phyloP scores from a whole-genome alignment of 2,113 vertebrate species.

The Lutjanus erythropterus region DNA sequence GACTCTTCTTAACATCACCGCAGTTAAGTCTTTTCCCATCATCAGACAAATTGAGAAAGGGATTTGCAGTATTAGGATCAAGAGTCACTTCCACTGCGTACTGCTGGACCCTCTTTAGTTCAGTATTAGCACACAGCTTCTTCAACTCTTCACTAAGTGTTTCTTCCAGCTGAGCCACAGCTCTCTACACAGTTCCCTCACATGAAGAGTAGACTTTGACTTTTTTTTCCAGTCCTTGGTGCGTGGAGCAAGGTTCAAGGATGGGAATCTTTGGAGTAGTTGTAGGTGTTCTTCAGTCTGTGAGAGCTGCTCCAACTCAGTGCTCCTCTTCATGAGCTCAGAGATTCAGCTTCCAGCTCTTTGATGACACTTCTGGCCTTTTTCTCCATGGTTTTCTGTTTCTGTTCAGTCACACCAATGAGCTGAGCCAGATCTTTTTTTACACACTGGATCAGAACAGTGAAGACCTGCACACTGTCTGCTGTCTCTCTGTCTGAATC shows the following conservation, averaged over 20 bases:
- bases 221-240: not conserved
- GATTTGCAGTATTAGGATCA: no score
- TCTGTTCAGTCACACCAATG: no score
- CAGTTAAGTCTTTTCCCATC: not conserved
- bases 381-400: not conserved
- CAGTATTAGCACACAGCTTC: no score
- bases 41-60: not conserved
- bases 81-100: no score
- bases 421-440: no score
- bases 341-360: not conserved
- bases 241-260: not conserved
- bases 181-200: not conserved
- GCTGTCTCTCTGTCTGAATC: no score
- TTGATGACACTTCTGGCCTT: not conserved
- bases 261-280: not conserved
- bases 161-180: not conserved
- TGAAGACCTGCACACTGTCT: no score
- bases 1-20: no score
- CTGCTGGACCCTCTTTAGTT: no score
- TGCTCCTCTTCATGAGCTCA: no score
- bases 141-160: not conserved
- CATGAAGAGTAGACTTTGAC: no score
- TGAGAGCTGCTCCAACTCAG: not conserved
- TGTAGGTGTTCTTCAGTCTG: not conserved
- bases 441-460: no score